Evolutionary conservation across 2,113 vertebrate genomes (phyloP).

Genomic region (Trematocara macrostoma): DNA sequence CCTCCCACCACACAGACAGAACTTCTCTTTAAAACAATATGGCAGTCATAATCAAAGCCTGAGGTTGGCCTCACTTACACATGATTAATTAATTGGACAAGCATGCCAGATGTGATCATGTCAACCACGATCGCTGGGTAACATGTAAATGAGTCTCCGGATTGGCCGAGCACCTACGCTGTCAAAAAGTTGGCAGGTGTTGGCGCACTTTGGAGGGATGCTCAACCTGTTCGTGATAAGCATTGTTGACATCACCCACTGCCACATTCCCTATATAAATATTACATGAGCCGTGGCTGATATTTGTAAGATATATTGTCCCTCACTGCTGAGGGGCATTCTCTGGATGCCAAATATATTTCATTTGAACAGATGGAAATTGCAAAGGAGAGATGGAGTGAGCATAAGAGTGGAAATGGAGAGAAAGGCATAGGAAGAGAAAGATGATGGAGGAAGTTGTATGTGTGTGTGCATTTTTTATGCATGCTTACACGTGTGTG

Average conservation of each 20-base stretch:
- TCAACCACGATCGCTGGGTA: constrained; percentile 27
- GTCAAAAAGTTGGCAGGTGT: constrained; percentile 51
- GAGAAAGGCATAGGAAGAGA: constrained; percentile 10
- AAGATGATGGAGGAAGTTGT: constrained; percentile 15
- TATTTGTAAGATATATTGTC: constrained; percentile 73
- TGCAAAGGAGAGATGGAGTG: constrained; percentile 48
- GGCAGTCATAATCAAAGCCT: constrained; percentile 45
- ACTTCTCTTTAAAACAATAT: constrained; percentile 43
- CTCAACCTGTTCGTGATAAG: constrained; percentile 57
- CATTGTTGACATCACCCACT: constrained; percentile 57
- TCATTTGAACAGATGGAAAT: constrained; percentile 71
- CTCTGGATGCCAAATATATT: constrained; percentile 67
- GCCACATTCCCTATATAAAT: constrained; percentile 64
- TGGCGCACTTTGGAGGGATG: constrained; percentile 42
- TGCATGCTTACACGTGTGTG: background rate
- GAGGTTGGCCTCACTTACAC: constrained; percentile 29
- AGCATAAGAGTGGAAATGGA: constrained; percentile 25
- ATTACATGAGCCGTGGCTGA: constrained; percentile 64
- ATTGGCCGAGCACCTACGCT: constrained; percentile 30
- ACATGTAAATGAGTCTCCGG: constrained; percentile 51
- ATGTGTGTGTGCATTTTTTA: background rate
- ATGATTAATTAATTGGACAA: constrained; percentile 64
- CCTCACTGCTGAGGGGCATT: constrained; percentile 64
- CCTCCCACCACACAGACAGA: background rate
- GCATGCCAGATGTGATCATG: constrained; percentile 57